Evolutionary conservation across 2,797 vertebrate species (phyloP).

Genomic region (Melanotaenia parkinsoni): DNA sequence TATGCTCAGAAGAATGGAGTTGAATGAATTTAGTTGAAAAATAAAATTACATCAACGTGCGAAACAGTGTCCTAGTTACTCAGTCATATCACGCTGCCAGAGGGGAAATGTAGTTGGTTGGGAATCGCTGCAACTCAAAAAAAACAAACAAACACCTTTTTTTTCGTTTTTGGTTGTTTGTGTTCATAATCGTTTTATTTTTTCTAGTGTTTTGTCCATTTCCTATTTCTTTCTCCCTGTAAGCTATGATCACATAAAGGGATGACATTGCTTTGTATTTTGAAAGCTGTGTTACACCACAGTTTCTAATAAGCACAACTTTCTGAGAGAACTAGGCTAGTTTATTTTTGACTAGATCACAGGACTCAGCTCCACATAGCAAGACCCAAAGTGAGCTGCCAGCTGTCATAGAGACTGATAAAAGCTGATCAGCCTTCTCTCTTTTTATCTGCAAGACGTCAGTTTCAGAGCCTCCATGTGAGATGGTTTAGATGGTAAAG

Average conservation of each 20-base stretch:
- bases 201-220: no score
- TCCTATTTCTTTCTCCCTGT: background rate
- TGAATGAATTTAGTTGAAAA: background rate
- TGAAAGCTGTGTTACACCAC: background rate
- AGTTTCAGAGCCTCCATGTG: background rate
- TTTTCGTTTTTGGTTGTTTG: background rate
- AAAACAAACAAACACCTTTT: background rate
- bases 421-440: background rate
- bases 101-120: background rate
- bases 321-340: background rate
- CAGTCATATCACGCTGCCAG: background rate
- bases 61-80: slow-evolving; percentile 15
- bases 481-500: background rate
- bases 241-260: background rate
- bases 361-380: background rate
- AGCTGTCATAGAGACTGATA: background rate
- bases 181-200: background rate
- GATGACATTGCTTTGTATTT: background rate
- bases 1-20: slow-evolving; percentile 3
- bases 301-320: background rate
- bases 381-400: background rate
- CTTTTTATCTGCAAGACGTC: background rate
- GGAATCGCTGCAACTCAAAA: background rate
- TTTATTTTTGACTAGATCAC: background rate
- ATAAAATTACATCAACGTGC: slow-evolving; percentile 29